These are phyloP conservation scores for Gymnothorax javanicus DNA, from an alignment of 2,797 vertebrate genomes.

Conservation along the genomic window DNA sequence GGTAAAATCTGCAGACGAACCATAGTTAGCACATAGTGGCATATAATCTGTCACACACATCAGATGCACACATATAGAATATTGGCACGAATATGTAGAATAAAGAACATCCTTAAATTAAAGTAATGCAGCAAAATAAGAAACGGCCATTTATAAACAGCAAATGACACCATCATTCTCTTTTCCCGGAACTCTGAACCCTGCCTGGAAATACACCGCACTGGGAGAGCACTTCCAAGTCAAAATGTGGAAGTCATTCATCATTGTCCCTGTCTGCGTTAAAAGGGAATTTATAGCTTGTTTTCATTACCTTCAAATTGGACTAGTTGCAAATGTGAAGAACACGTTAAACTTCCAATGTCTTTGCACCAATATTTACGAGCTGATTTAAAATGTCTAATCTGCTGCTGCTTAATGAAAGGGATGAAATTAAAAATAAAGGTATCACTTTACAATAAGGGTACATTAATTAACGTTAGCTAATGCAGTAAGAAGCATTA, in stretches of 20 bases:
- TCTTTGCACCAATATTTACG: background rate
- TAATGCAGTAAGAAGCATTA: too few species aligned
- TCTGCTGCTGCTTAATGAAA: background rate
- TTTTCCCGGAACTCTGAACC: conserved; percentile 18
- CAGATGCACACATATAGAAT: background rate
- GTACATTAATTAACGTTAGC: too few species aligned
- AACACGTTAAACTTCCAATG: background rate
- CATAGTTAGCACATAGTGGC: conserved; percentile 53
- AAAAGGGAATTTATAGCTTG: background rate
- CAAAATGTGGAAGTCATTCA: conserved; percentile 13
- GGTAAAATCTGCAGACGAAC: conserved; percentile 69
- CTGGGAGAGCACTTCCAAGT: background rate
- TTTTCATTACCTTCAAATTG: background rate
- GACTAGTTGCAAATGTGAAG: background rate
- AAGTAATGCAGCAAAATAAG: conserved; percentile 1
- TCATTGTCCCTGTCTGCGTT: conserved; percentile 6
- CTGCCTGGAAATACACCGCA: conserved; percentile 3
- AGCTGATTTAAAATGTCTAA: background rate
- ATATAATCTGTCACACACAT: conserved; percentile 26
- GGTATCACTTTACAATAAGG: too few species aligned
- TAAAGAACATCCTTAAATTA: background rate
- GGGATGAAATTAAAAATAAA: background rate
- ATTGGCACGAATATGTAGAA: background rate
- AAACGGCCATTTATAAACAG: conserved; percentile 21
- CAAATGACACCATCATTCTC: background rate